Conservation (phyloP, 1,140 invertebrate genomes). For the Saccostrea glomerata region DNA sequence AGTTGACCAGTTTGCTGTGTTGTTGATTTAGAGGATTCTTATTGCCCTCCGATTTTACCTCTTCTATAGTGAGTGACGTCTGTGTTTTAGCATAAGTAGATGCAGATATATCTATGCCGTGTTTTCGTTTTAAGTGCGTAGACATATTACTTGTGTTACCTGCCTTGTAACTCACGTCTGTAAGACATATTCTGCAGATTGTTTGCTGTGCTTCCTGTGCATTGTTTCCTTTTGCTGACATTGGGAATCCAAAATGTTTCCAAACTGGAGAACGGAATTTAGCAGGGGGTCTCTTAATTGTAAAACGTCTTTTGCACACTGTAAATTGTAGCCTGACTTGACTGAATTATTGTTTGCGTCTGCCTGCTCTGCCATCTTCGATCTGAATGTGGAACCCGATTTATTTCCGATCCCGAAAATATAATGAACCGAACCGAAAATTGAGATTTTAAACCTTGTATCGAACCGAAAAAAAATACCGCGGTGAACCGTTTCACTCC, state of each 20-base stretch:
- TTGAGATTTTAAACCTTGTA: not conserved
- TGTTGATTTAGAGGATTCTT: not conserved
- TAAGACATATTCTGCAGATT: not conserved
- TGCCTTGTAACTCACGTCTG: not conserved
- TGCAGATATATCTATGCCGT: not conserved
- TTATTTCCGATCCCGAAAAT: not conserved
- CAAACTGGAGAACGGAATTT: not conserved
- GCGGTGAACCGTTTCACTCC: not conserved
- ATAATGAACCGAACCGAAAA: conserved; percentile 9
- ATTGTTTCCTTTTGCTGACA: not conserved
- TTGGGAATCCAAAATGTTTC: not conserved
- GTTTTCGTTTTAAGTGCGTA: not conserved
- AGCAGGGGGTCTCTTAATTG: too few species aligned
- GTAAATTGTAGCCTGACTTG: not conserved
- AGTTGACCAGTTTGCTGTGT: not conserved
- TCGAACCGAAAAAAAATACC: not conserved
- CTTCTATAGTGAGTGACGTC: not conserved
- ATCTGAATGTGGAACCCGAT: not conserved
- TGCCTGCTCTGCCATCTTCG: not conserved
- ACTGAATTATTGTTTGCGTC: not conserved
- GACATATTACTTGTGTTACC: not conserved
- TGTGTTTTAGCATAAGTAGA: not conserved
- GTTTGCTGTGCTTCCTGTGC: not conserved
- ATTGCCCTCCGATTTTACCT: not conserved
- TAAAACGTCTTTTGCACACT: not conserved